phyloP scores from a whole-genome alignment of 53 echinoderm and acorn worm genomes.

The Crossaster papposus region DNA sequence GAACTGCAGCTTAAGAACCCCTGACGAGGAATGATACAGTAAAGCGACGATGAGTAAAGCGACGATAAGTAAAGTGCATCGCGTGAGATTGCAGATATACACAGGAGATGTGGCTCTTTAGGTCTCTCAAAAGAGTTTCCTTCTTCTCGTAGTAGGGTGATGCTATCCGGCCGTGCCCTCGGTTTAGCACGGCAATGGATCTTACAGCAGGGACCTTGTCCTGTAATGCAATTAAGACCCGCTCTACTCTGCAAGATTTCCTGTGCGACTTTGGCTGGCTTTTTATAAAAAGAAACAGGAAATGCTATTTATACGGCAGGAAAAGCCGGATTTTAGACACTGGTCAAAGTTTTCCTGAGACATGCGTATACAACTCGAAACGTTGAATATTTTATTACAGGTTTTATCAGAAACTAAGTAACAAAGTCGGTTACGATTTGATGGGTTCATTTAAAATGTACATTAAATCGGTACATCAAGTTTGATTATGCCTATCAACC shows the following conservation, averaged over 20 bases:
- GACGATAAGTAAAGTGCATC: not conserved
- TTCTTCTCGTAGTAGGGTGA: not conserved
- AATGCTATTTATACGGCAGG: not conserved
- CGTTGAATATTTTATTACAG: too few relatives aligned
- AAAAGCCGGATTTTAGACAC: not conserved
- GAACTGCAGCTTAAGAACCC: not conserved
- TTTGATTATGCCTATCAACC: too few relatives aligned
- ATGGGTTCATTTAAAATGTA: too few relatives aligned
- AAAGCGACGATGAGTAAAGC: not conserved
- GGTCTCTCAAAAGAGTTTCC: not conserved
- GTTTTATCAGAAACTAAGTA: too few relatives aligned
- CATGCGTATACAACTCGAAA: not conserved
- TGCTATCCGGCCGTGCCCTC: not conserved
- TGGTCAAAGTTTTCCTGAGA: not conserved
- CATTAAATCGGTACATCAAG: not conserved
- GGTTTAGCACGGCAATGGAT: conserved; percentile 1
- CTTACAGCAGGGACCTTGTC: not conserved
- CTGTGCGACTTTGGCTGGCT: not conserved
- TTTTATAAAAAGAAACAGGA: conserved; percentile 17
- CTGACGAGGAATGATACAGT: not conserved
- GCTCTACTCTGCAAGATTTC: not conserved
- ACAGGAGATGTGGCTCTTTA: conserved; percentile 31
- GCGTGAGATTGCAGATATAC: conserved; percentile 24
- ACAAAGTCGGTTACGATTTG: too few relatives aligned
- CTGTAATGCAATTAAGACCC: conserved; percentile 27